Evolutionary conservation across 2,113 vertebrate genomes (phyloP).

Genomic region (Coreoperca whiteheadi): DNA sequence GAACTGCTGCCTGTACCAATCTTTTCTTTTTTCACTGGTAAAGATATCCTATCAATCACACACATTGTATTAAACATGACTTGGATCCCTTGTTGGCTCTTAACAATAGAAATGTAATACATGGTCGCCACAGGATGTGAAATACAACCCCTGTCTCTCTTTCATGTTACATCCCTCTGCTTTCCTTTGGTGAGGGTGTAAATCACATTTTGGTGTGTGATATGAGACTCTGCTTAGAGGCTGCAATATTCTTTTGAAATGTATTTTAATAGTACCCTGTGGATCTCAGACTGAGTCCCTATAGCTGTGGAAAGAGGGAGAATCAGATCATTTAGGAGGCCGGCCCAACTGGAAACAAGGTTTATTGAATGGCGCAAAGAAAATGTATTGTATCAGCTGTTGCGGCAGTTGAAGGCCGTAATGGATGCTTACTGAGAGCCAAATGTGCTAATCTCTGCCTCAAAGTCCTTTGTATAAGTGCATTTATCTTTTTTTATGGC

Average conservation of each 20-base stretch:
- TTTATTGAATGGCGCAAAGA: constrained; percentile 51
- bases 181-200: constrained; percentile 44
- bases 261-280: constrained; percentile 61
- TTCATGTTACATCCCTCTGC: constrained; percentile 54
- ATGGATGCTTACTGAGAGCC: constrained; percentile 4
- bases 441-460: constrained; percentile 7
- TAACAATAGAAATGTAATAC: constrained; percentile 65
- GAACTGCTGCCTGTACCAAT: neutral
- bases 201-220: constrained; percentile 65
- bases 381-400: constrained; percentile 48
- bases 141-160: constrained; percentile 43
- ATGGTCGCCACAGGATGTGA: constrained; percentile 63
- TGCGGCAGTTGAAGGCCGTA: constrained; percentile 16
- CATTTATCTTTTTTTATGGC: neutral
- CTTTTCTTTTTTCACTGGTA: constrained; percentile 14
- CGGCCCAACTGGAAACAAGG: constrained; percentile 36
- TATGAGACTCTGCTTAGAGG: constrained; percentile 53
- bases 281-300: constrained; percentile 44
- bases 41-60: constrained; percentile 49
- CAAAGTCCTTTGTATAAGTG: constrained; percentile 3
- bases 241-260: constrained; percentile 61
- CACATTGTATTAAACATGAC: constrained; percentile 46
- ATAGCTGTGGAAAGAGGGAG: constrained; percentile 26
- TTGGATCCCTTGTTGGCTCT: constrained; percentile 27
- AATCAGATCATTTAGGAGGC: constrained; percentile 49